These are phyloP conservation scores for Thera britannica DNA, from an alignment of 2,888 invertebrate genomes.

Conservation along the genomic window DNA sequence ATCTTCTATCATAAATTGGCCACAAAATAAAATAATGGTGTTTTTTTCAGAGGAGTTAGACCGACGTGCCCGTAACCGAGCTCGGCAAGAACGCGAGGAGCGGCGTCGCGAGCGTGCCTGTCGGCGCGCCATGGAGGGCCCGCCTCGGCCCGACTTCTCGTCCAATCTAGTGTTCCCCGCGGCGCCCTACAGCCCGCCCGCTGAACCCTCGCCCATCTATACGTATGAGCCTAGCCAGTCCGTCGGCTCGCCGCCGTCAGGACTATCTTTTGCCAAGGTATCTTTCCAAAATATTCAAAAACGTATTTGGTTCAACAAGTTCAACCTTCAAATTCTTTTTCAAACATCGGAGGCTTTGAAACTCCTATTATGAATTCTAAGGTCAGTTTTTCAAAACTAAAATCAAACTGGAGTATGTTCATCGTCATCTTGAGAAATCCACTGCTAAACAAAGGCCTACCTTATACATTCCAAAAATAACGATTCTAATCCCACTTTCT, in stretches of 20 bases:
- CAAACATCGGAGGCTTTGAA: too few species aligned
- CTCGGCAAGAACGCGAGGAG: slow-evolving; percentile 90
- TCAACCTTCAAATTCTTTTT: too few species aligned
- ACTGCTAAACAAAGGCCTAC: too few species aligned
- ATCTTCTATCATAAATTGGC: too few species aligned
- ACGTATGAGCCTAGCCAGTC: slow-evolving; percentile 46
- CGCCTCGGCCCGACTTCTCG: slow-evolving; percentile 86
- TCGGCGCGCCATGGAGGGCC: slow-evolving; percentile 89
- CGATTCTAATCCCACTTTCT: too few species aligned
- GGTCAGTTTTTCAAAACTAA: too few species aligned
- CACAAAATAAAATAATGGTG: background rate
- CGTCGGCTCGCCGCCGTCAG: slow-evolving; percentile 56
- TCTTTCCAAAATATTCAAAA: background rate
- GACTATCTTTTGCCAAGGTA: slow-evolving; percentile 80
- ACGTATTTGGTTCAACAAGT: too few species aligned
- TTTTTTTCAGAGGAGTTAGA: slow-evolving; percentile 88
- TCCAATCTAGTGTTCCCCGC: slow-evolving; percentile 72
- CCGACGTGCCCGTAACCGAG: slow-evolving; percentile 88
- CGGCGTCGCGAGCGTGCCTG: slow-evolving; percentile 91
- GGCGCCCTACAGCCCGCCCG: slow-evolving; percentile 56
- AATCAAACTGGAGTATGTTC: too few species aligned
- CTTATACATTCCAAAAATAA: too few species aligned
- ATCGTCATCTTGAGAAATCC: too few species aligned
- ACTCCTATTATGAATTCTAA: too few species aligned
- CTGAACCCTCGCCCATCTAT: slow-evolving; percentile 45